Base-by-base conservation (phyloP, 2,113 vertebrate species). In the Hipposideros armiger region DNA sequence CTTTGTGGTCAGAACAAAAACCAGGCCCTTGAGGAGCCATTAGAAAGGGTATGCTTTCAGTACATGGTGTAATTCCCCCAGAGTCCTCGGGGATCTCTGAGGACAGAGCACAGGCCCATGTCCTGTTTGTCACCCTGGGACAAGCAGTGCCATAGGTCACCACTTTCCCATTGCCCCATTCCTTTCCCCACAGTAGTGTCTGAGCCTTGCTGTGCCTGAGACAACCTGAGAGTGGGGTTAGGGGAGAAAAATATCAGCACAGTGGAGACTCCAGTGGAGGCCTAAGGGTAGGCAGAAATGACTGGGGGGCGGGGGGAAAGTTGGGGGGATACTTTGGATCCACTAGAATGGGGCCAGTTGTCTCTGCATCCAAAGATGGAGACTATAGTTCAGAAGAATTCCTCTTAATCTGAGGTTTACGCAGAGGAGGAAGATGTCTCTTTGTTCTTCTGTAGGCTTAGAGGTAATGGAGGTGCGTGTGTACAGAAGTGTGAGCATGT, bases 11-110 rank as follows among this genome's bases (percentile, higher is more conserved):
- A 47, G 70, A 91, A 93, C 91, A 30, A 81, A 96, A 60, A 74
- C 40, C 64, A 72, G 73, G 52, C 83, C 96, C 84, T 0, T 0
- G 1, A 92, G 58, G 83, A 91, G 66, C 14, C 54, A 56, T 82
- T 95, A 67, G 58, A 95, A 42, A 66, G 30, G 45, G 11, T 47
- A n/a, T 36, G 30, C 94, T 94, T 80, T 93, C 84, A 26, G 36
- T 45, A 32, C 16, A 19, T 36, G 81, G 20, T 0, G 0, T 66
- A 45, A 85, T 67, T 81, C 74, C 69, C 50, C 62, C 0, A 42
- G 77, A 32, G 80, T 50, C 87, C 94, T 73, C 5, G 20, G 83
- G 77, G 77, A 45, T 69, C 62, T 82, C 70, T 70, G 56, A 94
- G 88, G 78, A 92, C 64, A 78, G 30, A 56, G 40, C n/a, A 69